Conservation (phyloP, 1,140 invertebrate species). For the Agraylea sexmaculata region DNA sequence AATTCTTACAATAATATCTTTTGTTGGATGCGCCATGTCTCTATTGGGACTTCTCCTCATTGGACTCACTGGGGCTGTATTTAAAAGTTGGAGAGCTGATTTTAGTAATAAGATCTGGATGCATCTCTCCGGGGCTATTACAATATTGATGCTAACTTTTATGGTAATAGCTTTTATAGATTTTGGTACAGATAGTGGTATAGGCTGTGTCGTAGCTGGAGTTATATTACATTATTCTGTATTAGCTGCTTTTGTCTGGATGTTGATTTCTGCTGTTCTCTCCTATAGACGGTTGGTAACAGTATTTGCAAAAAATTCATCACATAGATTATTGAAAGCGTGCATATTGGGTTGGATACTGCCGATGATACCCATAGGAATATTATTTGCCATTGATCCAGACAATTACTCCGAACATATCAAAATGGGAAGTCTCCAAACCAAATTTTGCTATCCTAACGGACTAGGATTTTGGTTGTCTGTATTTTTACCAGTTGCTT, state of each 20-base stretch:
- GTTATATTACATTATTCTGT: constrained; percentile 35
- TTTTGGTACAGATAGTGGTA: constrained; percentile 25
- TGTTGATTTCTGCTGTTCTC: constrained; percentile 37
- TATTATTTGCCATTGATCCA: constrained; percentile 30
- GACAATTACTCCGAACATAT: constrained; percentile 30
- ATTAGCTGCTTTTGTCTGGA: constrained; percentile 39
- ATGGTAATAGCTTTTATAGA: constrained; percentile 27
- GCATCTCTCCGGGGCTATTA: constrained; percentile 34
- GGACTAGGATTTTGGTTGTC: constrained; percentile 34
- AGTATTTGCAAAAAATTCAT: constrained; percentile 34
- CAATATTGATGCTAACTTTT: constrained; percentile 30
- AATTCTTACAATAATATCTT: constrained; percentile 29
- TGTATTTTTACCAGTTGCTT: constrained; percentile 35
- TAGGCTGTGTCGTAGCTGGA: constrained; percentile 31
- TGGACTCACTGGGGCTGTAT: constrained; percentile 31
- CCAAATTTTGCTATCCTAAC: constrained; percentile 35
- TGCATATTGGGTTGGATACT: constrained; percentile 34
- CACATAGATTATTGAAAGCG: constrained; percentile 35
- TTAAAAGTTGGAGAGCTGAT: constrained; percentile 36
- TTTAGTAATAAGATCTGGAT: constrained; percentile 41
- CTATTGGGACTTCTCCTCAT: constrained; percentile 34
- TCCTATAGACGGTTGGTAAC: constrained; percentile 36
- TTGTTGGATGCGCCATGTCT: constrained; percentile 34
- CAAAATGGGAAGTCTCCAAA: constrained; percentile 25
- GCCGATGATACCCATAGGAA: constrained; percentile 30